Evolutionary conservation across 1,140 invertebrate genomes (phyloP).

Genomic region (Zaprionus kolodkinae): DNA sequence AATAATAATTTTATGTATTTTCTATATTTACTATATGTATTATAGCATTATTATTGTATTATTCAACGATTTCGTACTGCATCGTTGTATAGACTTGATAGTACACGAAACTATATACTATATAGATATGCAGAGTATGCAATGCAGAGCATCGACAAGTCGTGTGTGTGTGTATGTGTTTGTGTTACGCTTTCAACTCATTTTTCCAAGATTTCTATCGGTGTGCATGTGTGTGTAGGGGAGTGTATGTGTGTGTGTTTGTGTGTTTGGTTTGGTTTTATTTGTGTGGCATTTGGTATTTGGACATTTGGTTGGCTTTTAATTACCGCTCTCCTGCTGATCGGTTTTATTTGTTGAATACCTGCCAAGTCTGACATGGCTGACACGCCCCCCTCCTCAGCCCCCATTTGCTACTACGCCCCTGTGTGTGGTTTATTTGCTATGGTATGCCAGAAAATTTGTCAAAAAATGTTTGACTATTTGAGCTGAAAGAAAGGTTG

Average conservation of each 20-base stretch:
- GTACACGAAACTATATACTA: too few relatives aligned
- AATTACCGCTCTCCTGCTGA: constrained; percentile 74
- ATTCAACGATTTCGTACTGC: too few relatives aligned
- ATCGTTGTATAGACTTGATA: too few relatives aligned
- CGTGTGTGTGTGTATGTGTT: neutral
- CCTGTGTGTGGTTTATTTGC: constrained; percentile 30
- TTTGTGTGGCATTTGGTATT: constrained; percentile 63
- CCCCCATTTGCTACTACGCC: neutral
- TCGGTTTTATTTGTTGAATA: constrained; percentile 70
- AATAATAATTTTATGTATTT: too few relatives aligned
- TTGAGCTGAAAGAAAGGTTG: neutral
- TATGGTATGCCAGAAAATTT: constrained; percentile 47
- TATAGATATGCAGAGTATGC: neutral
- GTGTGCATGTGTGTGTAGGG: constrained; percentile 6
- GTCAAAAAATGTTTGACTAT: constrained; percentile 52
- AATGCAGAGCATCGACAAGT: neutral
- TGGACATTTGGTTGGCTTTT: constrained; percentile 81
- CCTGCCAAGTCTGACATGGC: constrained; percentile 19
- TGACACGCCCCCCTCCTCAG: neutral
- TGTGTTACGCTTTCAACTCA: neutral
- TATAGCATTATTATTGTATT: too few relatives aligned
- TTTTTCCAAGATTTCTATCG: constrained; percentile 39
- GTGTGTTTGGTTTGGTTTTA: constrained; percentile 33
- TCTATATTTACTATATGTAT: too few relatives aligned
- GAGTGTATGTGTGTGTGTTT: constrained; percentile 18